Base-by-base conservation (phyloP, 2,888 invertebrate genomes). In the Tyria jacobaeae region DNA sequence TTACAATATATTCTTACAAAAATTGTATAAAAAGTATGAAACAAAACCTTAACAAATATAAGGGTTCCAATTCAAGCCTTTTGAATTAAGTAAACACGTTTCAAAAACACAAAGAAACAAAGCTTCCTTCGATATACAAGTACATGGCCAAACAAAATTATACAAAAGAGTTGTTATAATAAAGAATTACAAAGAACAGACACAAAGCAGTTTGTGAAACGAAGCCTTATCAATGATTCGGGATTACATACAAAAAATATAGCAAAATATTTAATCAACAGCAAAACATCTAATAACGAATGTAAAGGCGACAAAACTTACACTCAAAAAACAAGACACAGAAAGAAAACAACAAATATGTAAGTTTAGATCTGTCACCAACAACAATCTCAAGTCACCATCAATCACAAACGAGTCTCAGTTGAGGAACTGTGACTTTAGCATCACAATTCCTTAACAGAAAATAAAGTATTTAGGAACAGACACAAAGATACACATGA, bases 201-300 rank as follows among this genome's bases (percentile, higher is more conserved):
- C 47, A 53, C 54, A 63, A 60, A 68, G 39, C 50, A 31, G 25
- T 54, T 52, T 3, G 27, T 15, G 21, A n/a, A 55, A 61, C 41
- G 58, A 71, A 41, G 41, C 74, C 65, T 49, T 73, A 69, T 73
- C 74, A 67, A 66, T 64, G 58, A 66, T 51, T 56, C 25, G 27
- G 6, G 0, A 52, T 44, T 31, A 66, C 62, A 71, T 62, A 73
- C 41, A 39, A 61, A 62, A n/a, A 63, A 58, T 59, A 31, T 47
- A 62, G 59, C 54, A 60, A 68, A 66, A 75, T 70, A 64, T 71
- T 67, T 71, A 76, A 76, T 74, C 74, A 68, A 66, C 59, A 51
- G 37, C 52, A 53, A 57, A 67, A 66, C 49, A 66, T 76, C 53
- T 66, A 58, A 68, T 63, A 68, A 60, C 37, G 17, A 7, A n/a